These are phyloP conservation scores for Sitta carolinensis DNA, from an alignment of 2,797 vertebrate species.

Conservation along the genomic window DNA sequence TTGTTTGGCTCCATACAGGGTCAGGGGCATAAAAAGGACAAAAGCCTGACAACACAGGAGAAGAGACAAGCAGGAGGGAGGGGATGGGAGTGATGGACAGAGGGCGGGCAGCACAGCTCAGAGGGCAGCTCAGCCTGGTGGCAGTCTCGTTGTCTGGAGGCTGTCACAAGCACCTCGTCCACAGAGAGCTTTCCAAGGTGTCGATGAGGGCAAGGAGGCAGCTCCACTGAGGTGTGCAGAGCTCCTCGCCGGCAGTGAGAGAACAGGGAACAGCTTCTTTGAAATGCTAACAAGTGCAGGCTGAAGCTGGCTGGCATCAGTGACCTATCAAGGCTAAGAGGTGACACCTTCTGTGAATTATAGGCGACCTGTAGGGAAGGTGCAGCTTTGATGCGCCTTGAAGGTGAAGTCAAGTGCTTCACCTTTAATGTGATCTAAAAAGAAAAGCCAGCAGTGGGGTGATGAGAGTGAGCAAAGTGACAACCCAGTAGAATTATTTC, in stretches of 20 bases:
- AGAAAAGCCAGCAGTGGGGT: background rate
- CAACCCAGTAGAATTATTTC: background rate
- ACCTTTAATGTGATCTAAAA: background rate
- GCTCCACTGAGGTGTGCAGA: background rate
- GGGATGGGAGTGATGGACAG: background rate
- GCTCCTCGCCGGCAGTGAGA: background rate
- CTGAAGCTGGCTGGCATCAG: background rate
- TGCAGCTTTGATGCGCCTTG: constrained; percentile 26
- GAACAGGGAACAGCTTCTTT: background rate
- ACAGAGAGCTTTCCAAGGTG: background rate
- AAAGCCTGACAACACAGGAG: background rate
- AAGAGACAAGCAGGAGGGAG: background rate
- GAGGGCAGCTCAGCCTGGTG: background rate
- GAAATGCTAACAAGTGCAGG: constrained; percentile 25
- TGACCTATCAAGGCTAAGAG: constrained; percentile 2
- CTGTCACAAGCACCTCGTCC: background rate
- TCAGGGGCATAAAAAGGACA: background rate
- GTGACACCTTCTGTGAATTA: constrained; percentile 33
- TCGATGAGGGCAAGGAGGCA: background rate
- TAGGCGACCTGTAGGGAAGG: constrained; percentile 22
- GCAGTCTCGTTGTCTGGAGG: background rate
- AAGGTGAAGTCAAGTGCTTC: constrained; percentile 32
- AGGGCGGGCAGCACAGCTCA: background rate
- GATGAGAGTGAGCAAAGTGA: background rate
- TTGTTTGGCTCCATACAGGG: background rate